Evolutionary conservation across 2,888 invertebrate genomes (phyloP).

Genomic region (Pachycephus smyrnensis): DNA sequence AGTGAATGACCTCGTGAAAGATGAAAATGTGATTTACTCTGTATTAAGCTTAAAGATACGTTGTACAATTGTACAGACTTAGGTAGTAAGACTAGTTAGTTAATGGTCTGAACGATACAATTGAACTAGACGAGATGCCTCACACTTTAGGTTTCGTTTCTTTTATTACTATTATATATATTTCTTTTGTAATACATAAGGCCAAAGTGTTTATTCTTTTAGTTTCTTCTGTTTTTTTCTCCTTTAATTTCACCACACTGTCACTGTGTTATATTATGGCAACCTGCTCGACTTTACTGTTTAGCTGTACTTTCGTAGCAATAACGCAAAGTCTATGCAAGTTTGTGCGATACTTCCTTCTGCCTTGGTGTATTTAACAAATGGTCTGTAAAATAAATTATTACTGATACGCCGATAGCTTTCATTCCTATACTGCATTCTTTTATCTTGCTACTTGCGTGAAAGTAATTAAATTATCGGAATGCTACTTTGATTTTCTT

Average conservation of each 20-base stretch:
- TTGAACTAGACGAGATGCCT: too few species aligned
- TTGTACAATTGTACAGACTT: slow-evolving; percentile 65
- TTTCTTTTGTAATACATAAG: too few species aligned
- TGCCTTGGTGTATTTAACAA: slow-evolving; percentile 19
- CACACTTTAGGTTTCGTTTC: too few species aligned
- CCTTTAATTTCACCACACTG: background rate
- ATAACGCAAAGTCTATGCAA: slow-evolving; percentile 23
- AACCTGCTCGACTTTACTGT: background rate
- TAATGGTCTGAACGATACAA: slow-evolving; percentile 59
- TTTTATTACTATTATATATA: too few species aligned
- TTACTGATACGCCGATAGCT: background rate
- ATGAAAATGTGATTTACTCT: slow-evolving; percentile 25
- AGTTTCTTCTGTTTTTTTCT: background rate
- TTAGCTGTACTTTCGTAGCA: slow-evolving; percentile 10
- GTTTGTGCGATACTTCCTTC: slow-evolving; percentile 18
- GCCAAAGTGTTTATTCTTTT: too few species aligned
- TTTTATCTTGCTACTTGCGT: too few species aligned
- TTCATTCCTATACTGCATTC: too few species aligned
- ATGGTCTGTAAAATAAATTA: slow-evolving; percentile 24
- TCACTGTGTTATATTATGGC: background rate
- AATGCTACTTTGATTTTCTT: too few species aligned
- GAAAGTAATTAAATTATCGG: too few species aligned
- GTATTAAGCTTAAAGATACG: slow-evolving; percentile 35
- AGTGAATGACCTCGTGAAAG: too few species aligned
- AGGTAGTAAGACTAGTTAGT: slow-evolving; percentile 62